Base-by-base conservation (phyloP, 2,113 vertebrate genomes). In the Chroicocephalus ridibundus region DNA sequence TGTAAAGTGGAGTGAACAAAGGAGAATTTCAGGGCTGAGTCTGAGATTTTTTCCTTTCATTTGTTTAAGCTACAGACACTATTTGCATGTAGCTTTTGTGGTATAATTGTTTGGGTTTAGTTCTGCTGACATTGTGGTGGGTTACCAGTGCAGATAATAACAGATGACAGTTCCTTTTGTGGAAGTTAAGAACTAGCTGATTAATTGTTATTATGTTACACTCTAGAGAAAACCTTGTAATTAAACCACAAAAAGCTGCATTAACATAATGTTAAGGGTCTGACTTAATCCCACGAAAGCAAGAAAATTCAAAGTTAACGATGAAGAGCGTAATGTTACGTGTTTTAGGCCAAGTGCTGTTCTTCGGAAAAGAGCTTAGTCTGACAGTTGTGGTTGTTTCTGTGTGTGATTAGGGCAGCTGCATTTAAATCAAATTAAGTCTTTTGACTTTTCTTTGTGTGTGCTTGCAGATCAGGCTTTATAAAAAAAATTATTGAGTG, bases 201-300 rank as follows among this genome's bases (percentile, higher is more conserved):
- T 97, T 96, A 96, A 91, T 97, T 97, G 90, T 88, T 96, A 91
- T 78, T 96, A 57, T 94, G 88, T 82, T 94, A 72, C 46, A 51
- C 96, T 93, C 86, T 57, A 92, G 93, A 84, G 68, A 27, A 95
- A 97, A 90, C 38, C 49, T 91, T 93, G 64, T 90, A 97, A 96
- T 97, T 97, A 98, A 98, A 88, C 66, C 86, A 96, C 91, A 93
- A 92, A 96, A 96, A 94, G 72, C 40, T 84, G 78, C 64, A 77
- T 95, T 95, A 96, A 94, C 95, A 69, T 94, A 96, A 94, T 93
- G 85, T 80, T 82, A 92, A 93, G 70, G 51, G 74, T 96, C 88
- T 97, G 92, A 95, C 51, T 96, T 96, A 96, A 91, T 94, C 80
- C 82, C 88, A 94, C 47, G 0, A 96, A 97, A 94, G 66, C 92